Evolutionary conservation across 2,888 invertebrate species (phyloP).

Genomic region (Pterostichus niger): DNA sequence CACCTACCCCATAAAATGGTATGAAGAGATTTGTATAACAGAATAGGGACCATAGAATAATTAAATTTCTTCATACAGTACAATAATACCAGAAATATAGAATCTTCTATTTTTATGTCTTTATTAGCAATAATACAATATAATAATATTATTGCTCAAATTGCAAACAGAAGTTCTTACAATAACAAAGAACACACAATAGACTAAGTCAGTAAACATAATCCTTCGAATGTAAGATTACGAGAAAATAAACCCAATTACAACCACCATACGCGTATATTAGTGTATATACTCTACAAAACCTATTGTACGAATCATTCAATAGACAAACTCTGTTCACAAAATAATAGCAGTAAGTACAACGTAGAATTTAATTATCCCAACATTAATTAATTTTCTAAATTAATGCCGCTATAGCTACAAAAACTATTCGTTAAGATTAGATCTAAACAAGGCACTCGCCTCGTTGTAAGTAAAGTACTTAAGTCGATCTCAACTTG

Average conservation of each 20-base stretch:
- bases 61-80: too few relatives aligned
- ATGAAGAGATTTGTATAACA: too few relatives aligned
- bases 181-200: not conserved
- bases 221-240: not conserved
- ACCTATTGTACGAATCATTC: not conserved
- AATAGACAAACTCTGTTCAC: not conserved
- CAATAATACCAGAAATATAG: too few relatives aligned
- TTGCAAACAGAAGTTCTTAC: not conserved
- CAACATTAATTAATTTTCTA: conserved; percentile 2
- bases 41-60: too few relatives aligned
- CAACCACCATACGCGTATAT: not conserved
- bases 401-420: not conserved
- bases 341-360: too few relatives aligned
- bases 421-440: conserved; percentile 14
- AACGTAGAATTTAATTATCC: not conserved
- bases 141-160: too few relatives aligned
- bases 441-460: not conserved
- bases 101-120: too few relatives aligned
- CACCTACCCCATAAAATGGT: too few relatives aligned
- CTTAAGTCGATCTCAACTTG: not conserved
- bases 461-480: not conserved
- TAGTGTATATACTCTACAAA: not conserved
- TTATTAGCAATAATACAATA: too few relatives aligned
- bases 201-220: not conserved
- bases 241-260: conserved; percentile 6